Evolutionary conservation across 2,888 invertebrate species (phyloP).

Genomic region (Dastarcus helophoroides): DNA sequence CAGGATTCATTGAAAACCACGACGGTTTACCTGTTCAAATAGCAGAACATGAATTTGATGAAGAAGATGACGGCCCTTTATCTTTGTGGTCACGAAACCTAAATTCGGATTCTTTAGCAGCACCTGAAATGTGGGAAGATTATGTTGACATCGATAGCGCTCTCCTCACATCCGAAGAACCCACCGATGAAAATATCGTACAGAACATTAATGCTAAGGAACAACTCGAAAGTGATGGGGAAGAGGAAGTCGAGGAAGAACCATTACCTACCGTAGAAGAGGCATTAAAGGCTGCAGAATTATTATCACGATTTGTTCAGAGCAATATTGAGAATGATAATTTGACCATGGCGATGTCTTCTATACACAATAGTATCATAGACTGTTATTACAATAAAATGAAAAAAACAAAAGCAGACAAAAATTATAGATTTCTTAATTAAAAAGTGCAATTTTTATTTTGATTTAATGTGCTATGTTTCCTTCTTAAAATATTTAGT

Average conservation of each 20-base stretch:
- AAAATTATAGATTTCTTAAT: no score
- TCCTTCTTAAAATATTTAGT: no score
- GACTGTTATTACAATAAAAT: slow-evolving; percentile 5
- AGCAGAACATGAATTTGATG: slow-evolving; percentile 7
- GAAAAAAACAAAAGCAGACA: slow-evolving; percentile 9
- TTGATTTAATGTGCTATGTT: no score
- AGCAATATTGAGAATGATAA: slow-evolving; percentile 12
- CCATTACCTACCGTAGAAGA: slow-evolving; percentile 12
- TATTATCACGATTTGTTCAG: slow-evolving; percentile 10
- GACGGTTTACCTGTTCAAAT: slow-evolving; percentile 9
- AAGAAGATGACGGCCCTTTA: slow-evolving; percentile 7
- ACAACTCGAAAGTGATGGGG: slow-evolving; percentile 12
- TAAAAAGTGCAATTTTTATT: no score
- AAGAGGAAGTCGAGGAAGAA: slow-evolving; percentile 12
- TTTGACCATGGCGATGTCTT: slow-evolving; percentile 9
- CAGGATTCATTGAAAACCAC: slow-evolving; percentile 12
- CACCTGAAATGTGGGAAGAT: slow-evolving; percentile 8
- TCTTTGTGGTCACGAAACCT: slow-evolving; percentile 9
- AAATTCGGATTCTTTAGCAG: slow-evolving; percentile 10
- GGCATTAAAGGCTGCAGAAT: slow-evolving; percentile 13
- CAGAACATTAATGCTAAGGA: slow-evolving; percentile 10
- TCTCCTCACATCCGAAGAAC: slow-evolving; percentile 11
- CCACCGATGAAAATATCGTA: slow-evolving; percentile 14
- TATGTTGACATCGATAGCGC: slow-evolving; percentile 12
- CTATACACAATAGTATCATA: slow-evolving; percentile 6